A percentile compares a stretch with the other conserved stretches of the same genome.
Evolutionary conservation across 2,888 invertebrate genomes (phyloP).

Genomic region (Venustoraphidia nigricollis): DNA sequence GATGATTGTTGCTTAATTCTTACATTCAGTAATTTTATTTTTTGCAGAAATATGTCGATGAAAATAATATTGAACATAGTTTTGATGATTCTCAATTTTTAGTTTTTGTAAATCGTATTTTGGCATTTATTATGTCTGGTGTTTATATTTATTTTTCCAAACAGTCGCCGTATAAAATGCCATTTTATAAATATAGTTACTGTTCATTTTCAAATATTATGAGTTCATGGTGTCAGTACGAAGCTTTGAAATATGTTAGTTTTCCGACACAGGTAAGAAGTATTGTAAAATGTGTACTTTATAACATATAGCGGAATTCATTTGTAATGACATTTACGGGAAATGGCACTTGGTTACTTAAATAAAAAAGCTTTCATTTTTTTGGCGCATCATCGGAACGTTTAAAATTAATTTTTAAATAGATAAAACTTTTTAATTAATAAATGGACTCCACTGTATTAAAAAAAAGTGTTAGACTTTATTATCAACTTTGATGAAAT

Average conservation of each 20-base stretch:
- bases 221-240: conserved; percentile 99
- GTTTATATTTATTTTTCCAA: conserved; percentile 40
- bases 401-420: no score
- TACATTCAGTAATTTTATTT: conserved; percentile 1
- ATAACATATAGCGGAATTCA: no score
- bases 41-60: background rate
- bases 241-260: conserved; percentile 94
- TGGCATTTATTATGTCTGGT: conserved; percentile 64
- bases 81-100: conserved; percentile 95
- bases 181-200: conserved; percentile 87
- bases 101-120: conserved; percentile 85
- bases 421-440: no score
- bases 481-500: background rate
- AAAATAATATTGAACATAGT: conserved; percentile 34
- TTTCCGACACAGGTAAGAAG: conserved; percentile 82
- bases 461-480: no score
- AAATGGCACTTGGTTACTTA: no score
- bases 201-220: conserved; percentile 94
- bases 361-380: no score
- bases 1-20: background rate
- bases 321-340: no score
- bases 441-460: background rate
- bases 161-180: conserved; percentile 62
- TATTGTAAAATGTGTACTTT: background rate
- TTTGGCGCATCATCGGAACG: no score